phyloP scores from a whole-genome alignment of 2,113 vertebrate genomes.

The Elephantulus edwardii region DNA sequence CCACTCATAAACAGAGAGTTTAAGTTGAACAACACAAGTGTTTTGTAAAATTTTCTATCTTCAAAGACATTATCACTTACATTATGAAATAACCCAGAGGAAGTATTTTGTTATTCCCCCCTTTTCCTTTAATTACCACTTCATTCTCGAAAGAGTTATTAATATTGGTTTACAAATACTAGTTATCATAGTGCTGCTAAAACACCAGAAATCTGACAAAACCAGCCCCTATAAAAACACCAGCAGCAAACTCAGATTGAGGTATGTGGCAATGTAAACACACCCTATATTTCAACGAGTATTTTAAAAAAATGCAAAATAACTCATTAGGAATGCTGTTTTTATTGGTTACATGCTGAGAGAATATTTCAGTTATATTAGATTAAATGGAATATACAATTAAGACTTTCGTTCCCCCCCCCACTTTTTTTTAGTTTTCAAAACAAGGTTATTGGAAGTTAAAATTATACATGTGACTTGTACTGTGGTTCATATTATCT shows the following conservation, averaged over 20 bases:
- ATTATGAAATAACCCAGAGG: no score
- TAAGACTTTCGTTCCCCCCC: background rate
- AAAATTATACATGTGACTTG: background rate
- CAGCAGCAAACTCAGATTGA: background rate
- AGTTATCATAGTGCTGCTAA: no score
- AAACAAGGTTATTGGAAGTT: background rate
- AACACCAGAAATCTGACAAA: no score
- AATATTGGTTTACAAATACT: no score
- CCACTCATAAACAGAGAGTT: no score
- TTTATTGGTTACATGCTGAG: background rate
- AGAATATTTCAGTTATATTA: background rate
- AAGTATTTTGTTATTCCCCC: no score
- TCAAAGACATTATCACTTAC: no score
- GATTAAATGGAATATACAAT: background rate
- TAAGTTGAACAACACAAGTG: no score
- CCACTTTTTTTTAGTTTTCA: background rate
- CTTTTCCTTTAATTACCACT: no score
- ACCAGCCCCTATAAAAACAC: background rate
- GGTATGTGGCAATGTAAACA: background rate
- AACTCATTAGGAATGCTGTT: background rate
- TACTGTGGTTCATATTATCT: background rate
- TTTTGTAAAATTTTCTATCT: no score
- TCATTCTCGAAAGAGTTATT: no score
- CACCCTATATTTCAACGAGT: background rate
- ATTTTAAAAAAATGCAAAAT: background rate